Evolutionary conservation across 2,888 invertebrate species (phyloP), one percentile per base, ranked within the genome.

Genomic region (Lasius platythorax): DNA sequence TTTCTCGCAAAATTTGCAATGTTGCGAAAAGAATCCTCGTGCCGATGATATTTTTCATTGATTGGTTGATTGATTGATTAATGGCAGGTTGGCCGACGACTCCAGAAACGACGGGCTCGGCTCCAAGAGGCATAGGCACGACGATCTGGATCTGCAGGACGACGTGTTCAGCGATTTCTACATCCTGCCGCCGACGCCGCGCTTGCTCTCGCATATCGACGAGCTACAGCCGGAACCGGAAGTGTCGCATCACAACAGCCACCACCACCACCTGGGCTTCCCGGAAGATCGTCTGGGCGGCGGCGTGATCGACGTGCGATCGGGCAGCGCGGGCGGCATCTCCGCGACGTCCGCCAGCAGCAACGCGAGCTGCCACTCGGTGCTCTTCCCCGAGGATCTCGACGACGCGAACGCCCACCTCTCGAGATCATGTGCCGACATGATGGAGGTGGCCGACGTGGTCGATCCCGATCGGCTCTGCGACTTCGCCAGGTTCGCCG

Each of bases 81-180:
- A 75, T 73, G 0, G 23, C 83, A 94, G 94, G 88, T 90, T 94
- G 85, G 91, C 91, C 84, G 93, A 94, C 6, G 93, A 93, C 68
- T 75, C 91, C 70, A 92, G 92, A 43, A 90, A 87, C 89, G 93
- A 94, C 11, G 91, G 88, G 12, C 78, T 92, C 12, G 90, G 87
- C 79, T 86, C 92, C 2, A 94, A 94, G 63, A 90, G 94, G n/a
- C 93, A 94, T 78, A 94, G 94, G 92, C 94, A 93, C 91, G 97
- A 97, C 90, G 97, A 97, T 92, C 96, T 96, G 78, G 96, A 97
- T 93, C 96, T 97, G 66, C 96, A 97, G 89, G 97, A 97, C 91
- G 97, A 97, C 91, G 97, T 97, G 6, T 95, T 97, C 85, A 97
- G 97, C 84, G 97, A 97, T 92, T 97, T 97, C 92, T 97, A 97